A percentile compares a stretch with the other conserved stretches of the same genome.
Evolutionary conservation across 2,113 vertebrate species (phyloP).

Genomic region (Mus spicilegus): DNA sequence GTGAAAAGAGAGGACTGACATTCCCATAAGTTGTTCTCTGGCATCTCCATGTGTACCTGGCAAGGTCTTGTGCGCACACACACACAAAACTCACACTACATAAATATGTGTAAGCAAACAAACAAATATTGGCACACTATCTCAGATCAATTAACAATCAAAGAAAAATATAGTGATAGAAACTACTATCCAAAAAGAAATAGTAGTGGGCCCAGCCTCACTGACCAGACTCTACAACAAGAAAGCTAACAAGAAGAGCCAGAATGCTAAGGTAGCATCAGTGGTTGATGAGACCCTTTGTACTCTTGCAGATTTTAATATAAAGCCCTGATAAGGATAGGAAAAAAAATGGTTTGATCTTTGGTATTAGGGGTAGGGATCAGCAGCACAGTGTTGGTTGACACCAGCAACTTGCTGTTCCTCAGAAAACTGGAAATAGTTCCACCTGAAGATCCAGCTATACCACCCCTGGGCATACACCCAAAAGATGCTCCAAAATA

Average conservation of each 20-base stretch:
- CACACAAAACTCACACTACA: not conserved
- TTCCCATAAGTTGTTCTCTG: not conserved
- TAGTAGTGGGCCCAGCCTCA: not conserved
- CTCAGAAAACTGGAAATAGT: too few species aligned
- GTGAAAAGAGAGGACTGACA: not conserved
- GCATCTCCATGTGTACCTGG: not conserved
- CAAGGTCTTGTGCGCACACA: not conserved
- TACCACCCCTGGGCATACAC: too few species aligned
- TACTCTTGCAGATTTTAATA: rapidly evolving
- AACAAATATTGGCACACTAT: not conserved
- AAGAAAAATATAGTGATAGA: not conserved
- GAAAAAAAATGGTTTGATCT: not conserved
- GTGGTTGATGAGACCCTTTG: not conserved
- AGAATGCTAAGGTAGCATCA: not conserved
- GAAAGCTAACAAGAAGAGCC: not conserved
- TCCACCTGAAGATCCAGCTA: too few species aligned
- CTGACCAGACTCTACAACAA: rapidly evolving
- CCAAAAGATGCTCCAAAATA: too few species aligned
- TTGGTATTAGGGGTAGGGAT: not conserved
- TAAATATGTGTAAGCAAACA: not conserved
- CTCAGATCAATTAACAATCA: not conserved
- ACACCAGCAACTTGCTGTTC: not conserved
- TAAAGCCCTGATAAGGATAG: rapidly evolving
- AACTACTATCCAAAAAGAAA: not conserved
- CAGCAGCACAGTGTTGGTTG: not conserved